Percentiles rank a stretch among this genome's conserved stretches.
Evolutionary conservation across 2,113 vertebrate genomes (phyloP).

Genomic region (Hydrochoerus hydrochaeris): DNA sequence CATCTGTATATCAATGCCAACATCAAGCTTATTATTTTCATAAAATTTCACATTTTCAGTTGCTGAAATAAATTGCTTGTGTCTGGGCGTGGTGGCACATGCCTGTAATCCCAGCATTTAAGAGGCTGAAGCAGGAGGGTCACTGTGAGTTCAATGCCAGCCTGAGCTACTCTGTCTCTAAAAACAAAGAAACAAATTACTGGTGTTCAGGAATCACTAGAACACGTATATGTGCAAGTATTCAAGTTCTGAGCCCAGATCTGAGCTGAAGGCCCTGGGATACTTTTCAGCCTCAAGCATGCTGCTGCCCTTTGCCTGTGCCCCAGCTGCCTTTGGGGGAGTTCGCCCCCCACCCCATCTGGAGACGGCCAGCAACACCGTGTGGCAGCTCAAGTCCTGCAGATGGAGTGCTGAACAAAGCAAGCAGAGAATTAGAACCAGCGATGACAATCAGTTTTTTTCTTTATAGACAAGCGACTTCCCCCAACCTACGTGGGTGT

Average conservation of each 20-base stretch:
- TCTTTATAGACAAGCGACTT: neutral
- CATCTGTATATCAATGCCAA: neutral
- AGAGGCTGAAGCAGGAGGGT: neutral
- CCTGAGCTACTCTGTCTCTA: neutral
- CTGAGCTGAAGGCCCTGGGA: neutral
- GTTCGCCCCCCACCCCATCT: accelerated
- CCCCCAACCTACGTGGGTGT: neutral
- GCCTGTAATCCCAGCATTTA: neutral
- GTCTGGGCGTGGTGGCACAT: neutral
- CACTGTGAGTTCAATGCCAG: neutral
- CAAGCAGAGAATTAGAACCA: neutral
- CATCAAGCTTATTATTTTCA: conserved; percentile 8
- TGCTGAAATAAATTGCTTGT: neutral
- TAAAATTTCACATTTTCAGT: neutral
- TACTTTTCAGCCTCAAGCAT: neutral
- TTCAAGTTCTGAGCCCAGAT: neutral
- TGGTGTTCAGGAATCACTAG: neutral
- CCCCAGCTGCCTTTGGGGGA: neutral
- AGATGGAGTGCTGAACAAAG: neutral
- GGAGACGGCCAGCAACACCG: neutral
- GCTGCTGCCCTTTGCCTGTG: neutral
- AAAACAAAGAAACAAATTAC: neutral
- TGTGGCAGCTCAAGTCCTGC: neutral
- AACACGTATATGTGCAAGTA: neutral
- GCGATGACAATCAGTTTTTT: neutral